Evolutionary conservation across 2,113 vertebrate genomes (phyloP), one percentile per base, ranked within the genome.

Genomic region (Typhlomys cinereus): DNA sequence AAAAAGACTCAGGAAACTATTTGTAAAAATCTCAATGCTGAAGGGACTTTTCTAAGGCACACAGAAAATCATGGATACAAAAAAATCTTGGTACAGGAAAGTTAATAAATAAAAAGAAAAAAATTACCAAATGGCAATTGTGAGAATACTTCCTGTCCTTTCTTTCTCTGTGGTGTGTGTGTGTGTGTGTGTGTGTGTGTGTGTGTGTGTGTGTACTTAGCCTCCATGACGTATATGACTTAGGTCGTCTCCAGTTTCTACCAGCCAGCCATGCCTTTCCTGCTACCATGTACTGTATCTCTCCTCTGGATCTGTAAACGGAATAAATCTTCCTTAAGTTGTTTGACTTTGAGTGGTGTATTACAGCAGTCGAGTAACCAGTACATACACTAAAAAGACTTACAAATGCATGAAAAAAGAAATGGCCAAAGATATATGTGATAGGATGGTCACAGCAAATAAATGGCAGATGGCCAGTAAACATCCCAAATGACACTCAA

Each of bases 1-100:
- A n/a, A n/a, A n/a, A 74, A 69, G 39, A 46, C 61, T 82, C 52
- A 80, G 41, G 64, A 88, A 85, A 85, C 27, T 59, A 31, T 48
- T n/a, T 78, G 18, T 78, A 88, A 94, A n/a, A 82, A 76, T 71
- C 44, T 90, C 20, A 46, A 39, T 75, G 59, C 44, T 54, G 73
- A 23, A 39, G 52, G 67, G n/a, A 61, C 15, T 80, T 75, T 88
- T 59, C 62, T 64, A 48, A 87, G 48, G 11, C 80, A 71, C 18
- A 59, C 3, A 70, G 25, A 62, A 85, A 86, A 67, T 3, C 20
- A 27, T 21, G 46, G 25, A 14, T 90, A 54, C 7, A 34, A n/a
- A 9, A 71, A 67, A 67, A 27, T 4, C 25, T 74, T 64, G 46
- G 23, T 36, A 15, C n/a, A 59, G 34, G 9, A 57, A 50, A 80